Percentiles rank a stretch among this genome's conserved stretches.
These are phyloP conservation scores for Celastrina argiolus DNA, from an alignment of 2,888 invertebrate species.

Conservation along the genomic window DNA sequence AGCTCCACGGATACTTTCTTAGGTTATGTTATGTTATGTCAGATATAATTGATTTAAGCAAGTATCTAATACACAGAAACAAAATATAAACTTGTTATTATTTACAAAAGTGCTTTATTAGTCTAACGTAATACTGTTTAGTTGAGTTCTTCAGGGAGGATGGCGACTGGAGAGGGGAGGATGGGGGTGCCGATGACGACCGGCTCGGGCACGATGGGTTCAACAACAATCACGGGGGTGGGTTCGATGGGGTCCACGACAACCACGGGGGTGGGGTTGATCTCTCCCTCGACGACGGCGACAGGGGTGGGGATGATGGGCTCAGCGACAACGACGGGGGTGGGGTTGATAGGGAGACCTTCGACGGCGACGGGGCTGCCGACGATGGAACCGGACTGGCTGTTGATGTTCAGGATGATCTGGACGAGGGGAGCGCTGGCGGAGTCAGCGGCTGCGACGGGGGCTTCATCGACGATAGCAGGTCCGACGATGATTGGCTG, in stretches of 20 bases:
- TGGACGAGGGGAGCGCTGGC: constrained; percentile 35
- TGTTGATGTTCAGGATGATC: constrained; percentile 35
- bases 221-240: constrained; percentile 9
- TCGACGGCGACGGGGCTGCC: background rate
- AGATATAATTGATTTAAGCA: too few species aligned
- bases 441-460: constrained; percentile 4
- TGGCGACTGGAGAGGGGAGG: constrained; percentile 42
- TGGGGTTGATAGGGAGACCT: constrained; percentile 20
- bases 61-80: background rate
- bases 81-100: background rate
- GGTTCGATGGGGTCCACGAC: background rate
- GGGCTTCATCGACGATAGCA: background rate
- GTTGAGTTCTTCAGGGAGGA: constrained; percentile 46
- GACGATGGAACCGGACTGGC: constrained; percentile 13
- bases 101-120: constrained; percentile 23
- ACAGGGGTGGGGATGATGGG: constrained; percentile 27
- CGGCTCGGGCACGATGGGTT: constrained; percentile 30
- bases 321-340: constrained; percentile 23
- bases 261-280: constrained; percentile 1
- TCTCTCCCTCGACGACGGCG: constrained; percentile 26
- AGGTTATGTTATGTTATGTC: too few species aligned
- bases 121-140: constrained; percentile 32
- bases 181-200: constrained; percentile 38
- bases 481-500: constrained; percentile 12
- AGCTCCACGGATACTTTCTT: too few species aligned